A percentile compares a stretch with the other conserved stretches of the same genome.
phyloP scores from a whole-genome alignment of 2,113 vertebrate species.

The Xiphophorus hellerii region DNA sequence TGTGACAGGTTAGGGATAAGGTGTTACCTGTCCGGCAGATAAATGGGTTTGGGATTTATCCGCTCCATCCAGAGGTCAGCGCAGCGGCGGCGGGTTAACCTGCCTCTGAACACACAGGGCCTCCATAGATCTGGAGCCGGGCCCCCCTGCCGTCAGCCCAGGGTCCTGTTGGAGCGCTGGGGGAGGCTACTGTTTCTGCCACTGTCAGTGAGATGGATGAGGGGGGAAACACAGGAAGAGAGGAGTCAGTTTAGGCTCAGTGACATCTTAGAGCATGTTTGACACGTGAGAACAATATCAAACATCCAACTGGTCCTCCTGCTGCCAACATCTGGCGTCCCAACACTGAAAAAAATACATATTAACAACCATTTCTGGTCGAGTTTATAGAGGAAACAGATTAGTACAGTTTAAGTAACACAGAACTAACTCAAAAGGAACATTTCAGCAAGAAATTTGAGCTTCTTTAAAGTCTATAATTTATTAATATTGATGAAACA shows the following conservation, averaged over 20 bases:
- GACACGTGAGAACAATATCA: conserved; percentile 35
- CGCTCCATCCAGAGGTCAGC: conserved; percentile 37
- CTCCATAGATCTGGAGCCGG: conserved; percentile 45
- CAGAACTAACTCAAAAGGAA: too few species aligned
- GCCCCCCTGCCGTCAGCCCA: conserved; percentile 40
- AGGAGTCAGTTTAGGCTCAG: conserved; percentile 18
- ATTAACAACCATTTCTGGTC: too few species aligned
- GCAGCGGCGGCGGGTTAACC: conserved; percentile 13
- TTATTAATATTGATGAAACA: too few species aligned
- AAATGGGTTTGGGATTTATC: conserved; percentile 41
- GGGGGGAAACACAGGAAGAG: conserved; percentile 44
- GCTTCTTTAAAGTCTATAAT: too few species aligned
- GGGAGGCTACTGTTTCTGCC: conserved; percentile 69
- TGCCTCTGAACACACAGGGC: conserved; percentile 62
- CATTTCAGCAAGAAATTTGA: too few species aligned
- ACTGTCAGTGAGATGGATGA: conserved; percentile 74
- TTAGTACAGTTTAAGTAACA: too few species aligned
- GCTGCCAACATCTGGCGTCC: conserved; percentile 45
- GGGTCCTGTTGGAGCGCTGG: conserved; percentile 30
- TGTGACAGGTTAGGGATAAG: conserved; percentile 8
- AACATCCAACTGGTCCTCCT: neutral
- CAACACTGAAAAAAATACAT: conserved; percentile 42
- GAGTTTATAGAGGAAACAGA: too few species aligned
- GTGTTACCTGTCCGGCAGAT: conserved; percentile 46
- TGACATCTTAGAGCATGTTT: conserved; percentile 50